phyloP scores from a whole-genome alignment of 2,113 vertebrate species.

The Narcine bancroftii region DNA sequence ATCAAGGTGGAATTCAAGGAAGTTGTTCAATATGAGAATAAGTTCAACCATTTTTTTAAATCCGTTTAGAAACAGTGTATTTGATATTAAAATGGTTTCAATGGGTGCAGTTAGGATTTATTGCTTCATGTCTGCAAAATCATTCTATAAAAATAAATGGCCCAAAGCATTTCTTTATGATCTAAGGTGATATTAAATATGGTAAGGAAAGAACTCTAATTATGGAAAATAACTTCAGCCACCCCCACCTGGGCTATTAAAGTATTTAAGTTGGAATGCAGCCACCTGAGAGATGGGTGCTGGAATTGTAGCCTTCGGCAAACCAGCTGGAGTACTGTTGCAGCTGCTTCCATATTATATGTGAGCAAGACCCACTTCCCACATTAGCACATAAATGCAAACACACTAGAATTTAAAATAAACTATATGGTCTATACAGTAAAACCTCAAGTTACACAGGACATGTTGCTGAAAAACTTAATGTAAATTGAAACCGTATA shows the following conservation, averaged over 20 bases:
- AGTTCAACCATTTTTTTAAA: no score
- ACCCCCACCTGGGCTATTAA: slow-evolving; percentile 14
- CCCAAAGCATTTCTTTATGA: slow-evolving; percentile 22
- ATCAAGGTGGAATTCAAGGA: no score
- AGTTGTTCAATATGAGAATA: no score
- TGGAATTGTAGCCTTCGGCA: background rate
- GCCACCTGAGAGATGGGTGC: background rate
- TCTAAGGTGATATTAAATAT: background rate
- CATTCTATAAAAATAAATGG: slow-evolving; percentile 31
- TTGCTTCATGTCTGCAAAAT: slow-evolving; percentile 1
- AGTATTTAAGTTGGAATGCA: slow-evolving; percentile 18
- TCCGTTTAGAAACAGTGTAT: background rate
- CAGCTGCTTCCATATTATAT: background rate
- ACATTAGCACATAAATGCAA: background rate
- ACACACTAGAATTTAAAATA: background rate
- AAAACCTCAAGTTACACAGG: background rate
- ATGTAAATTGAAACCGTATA: no score
- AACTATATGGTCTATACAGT: no score
- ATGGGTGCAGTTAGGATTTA: slow-evolving; percentile 24
- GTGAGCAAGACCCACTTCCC: background rate
- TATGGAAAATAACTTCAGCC: background rate
- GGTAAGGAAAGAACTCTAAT: slow-evolving; percentile 2
- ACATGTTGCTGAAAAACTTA: no score
- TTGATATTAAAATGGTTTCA: slow-evolving; percentile 20
- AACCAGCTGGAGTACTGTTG: background rate